Base-by-base conservation (phyloP, 92 coral and sea anemone genomes). In the Chrysogorgia sp. region DNA sequence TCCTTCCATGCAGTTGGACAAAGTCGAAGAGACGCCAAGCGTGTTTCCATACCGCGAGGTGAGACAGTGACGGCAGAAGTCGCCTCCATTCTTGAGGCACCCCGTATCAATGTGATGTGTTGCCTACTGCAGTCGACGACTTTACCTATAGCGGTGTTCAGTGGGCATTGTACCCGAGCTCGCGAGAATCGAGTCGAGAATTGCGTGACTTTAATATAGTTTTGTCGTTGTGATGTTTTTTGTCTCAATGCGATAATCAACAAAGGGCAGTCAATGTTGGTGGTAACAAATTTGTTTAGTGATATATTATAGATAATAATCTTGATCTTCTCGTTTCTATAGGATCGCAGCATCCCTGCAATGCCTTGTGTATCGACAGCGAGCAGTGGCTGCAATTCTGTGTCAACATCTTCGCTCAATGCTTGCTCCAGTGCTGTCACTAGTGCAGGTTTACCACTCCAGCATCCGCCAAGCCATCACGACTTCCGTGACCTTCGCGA, bases 271-370 rank as follows among this genome's bases (percentile, higher is more conserved):
- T n/a, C n/a, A n/a, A n/a, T n/a, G n/a, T n/a, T n/a, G n/a, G n/a
- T n/a, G n/a, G n/a, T n/a, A n/a, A n/a, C n/a, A n/a, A n/a, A n/a
- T n/a, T n/a, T n/a, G n/a, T n/a, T 86, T 88, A 89, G 88, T 71
- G 89, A 80, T 83, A 88, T 89, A 91, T 91, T 91, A 89, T 86
- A 82, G 63, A 87, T 88, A n/a, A n/a, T n/a, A n/a, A n/a, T n/a
- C 81, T 81, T 79, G 80, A 90, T 81, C 80, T 86, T 76, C 71
- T 78, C 74, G 41, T 87, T 84, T 82, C 82, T 78, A 28, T 75
- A 93, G 98, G 98, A 93, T 67, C 98, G 98, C 78, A 96, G 92
- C 80, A 87, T 91, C 35, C 88, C 93, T 34, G 86, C 96, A 49
- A 96, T 93, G 99, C 90, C 86, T 87, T 84, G 79, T 45, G 83